Evolutionary conservation across 2,113 vertebrate species (phyloP).

Genomic region (Epinephelus fuscoguttatus): DNA sequence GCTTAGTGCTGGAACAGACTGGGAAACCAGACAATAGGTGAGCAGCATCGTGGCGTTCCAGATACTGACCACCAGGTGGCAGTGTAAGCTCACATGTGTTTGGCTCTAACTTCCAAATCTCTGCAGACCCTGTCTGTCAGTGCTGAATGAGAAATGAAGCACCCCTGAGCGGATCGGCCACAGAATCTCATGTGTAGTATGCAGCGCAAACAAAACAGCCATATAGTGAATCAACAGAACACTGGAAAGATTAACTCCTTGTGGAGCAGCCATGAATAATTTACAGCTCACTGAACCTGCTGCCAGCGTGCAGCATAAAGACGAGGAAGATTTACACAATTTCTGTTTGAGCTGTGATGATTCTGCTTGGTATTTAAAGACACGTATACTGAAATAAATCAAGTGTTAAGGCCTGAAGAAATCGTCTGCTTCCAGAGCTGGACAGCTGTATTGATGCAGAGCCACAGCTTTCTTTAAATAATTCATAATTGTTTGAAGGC

Average conservation of each 20-base stretch:
- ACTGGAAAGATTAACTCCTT: neutral
- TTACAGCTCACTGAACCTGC: neutral
- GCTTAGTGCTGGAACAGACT: neutral
- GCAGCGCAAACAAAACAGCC: conserved; percentile 6
- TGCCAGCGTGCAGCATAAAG: neutral
- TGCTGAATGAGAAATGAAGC: conserved; percentile 37
- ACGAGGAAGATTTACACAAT: neutral
- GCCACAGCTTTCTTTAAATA: conserved; percentile 57
- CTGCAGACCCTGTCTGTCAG: conserved; percentile 34
- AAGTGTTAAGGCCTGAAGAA: neutral
- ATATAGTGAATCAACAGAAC: neutral
- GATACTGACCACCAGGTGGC: conserved; percentile 45
- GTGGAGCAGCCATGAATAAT: conserved; percentile 10
- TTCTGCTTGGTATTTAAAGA: neutral
- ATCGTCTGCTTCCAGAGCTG: neutral
- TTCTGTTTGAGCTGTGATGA: neutral
- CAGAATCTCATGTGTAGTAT: conserved; percentile 9
- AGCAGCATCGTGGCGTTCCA: neutral
- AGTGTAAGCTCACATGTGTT: neutral
- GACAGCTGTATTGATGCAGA: conserved; percentile 1
- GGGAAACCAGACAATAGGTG: conserved; percentile 6
- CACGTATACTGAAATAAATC: neutral
- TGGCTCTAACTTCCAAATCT: conserved; percentile 17
- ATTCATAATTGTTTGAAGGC: conserved; percentile 59
- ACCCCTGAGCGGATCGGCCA: conserved; percentile 8